These are phyloP conservation scores for Mizuhopecten yessoensis DNA, from an alignment of 1,140 invertebrate genomes.

Conservation along the genomic window DNA sequence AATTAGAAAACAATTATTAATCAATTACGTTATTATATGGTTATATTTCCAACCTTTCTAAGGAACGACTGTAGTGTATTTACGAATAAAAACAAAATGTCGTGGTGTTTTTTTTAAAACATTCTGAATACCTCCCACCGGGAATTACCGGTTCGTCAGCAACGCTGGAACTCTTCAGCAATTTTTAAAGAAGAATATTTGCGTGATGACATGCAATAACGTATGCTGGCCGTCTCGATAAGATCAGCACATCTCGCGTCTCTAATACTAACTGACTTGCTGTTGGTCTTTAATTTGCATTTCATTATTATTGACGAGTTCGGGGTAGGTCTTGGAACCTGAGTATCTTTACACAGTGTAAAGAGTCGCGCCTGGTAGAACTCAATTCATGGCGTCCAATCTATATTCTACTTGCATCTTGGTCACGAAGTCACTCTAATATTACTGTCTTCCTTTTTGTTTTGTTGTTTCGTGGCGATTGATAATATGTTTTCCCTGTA, in stretches of 20 bases:
- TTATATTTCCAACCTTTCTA: no score
- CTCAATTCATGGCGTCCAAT: no score
- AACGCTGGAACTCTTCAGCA: not conserved
- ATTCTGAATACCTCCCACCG: not conserved
- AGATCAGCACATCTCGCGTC: not conserved
- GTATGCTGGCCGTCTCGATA: not conserved
- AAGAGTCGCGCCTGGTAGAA: not conserved
- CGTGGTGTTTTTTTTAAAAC: not conserved
- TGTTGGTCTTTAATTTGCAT: slow-evolving; percentile 26
- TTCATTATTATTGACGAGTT: not conserved
- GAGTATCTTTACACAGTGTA: not conserved
- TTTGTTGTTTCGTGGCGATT: no score
- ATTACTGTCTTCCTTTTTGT: no score
- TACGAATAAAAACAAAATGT: not conserved
- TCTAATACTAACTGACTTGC: not conserved
- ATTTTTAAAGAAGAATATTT: not conserved
- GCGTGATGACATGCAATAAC: not conserved
- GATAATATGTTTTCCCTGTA: no score
- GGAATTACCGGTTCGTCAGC: not conserved
- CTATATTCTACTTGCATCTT: no score
- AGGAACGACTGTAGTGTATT: not conserved
- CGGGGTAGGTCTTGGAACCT: not conserved
- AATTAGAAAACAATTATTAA: not conserved
- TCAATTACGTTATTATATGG: no score
- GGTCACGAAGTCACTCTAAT: no score